Percentiles rank a stretch among this genome's conserved stretches.
These are phyloP conservation scores for Galerucella nymphaeae DNA, from an alignment of 2,888 invertebrate species.

Conservation along the genomic window DNA sequence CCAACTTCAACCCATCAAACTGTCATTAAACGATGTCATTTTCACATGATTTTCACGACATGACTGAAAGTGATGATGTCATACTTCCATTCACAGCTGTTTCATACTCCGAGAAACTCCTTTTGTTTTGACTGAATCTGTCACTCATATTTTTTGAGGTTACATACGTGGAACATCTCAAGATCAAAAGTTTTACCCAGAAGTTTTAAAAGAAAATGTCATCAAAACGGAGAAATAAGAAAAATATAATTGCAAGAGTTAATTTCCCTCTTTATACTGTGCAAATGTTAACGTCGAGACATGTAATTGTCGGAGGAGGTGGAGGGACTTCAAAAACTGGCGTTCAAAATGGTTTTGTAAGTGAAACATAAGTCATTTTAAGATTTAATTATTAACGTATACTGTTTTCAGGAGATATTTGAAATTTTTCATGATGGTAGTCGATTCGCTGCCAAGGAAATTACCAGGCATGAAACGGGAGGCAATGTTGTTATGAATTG, in stretches of 20 bases:
- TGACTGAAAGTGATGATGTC: background rate
- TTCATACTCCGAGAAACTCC: background rate
- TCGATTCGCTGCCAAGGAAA: constrained; percentile 87
- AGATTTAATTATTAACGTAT: constrained; percentile 39
- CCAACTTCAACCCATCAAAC: background rate
- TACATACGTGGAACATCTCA: constrained; percentile 59
- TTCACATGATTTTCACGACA: background rate
- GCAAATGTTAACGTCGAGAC: constrained; percentile 89
- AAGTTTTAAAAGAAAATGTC: constrained; percentile 66
- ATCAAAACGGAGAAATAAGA: constrained; percentile 70
- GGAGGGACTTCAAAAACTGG: constrained; percentile 98
- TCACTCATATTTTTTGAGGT: constrained; percentile 48
- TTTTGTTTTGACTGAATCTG: background rate
- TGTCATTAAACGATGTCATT: background rate
- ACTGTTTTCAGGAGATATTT: constrained; percentile 85
- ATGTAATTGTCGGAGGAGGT: constrained; percentile 96
- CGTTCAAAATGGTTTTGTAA: constrained; percentile 96
- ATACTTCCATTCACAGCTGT: background rate
- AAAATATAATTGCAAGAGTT: constrained; percentile 84
- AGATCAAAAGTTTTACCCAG: constrained; percentile 8
- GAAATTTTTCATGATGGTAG: constrained; percentile 88
- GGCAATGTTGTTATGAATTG: constrained; percentile 93
- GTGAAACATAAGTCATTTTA: constrained; percentile 55
- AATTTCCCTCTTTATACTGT: constrained; percentile 95
- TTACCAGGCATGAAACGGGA: constrained; percentile 89